Base-by-base conservation (phyloP, 2,888 invertebrate species). In the Heliconius erato region DNA sequence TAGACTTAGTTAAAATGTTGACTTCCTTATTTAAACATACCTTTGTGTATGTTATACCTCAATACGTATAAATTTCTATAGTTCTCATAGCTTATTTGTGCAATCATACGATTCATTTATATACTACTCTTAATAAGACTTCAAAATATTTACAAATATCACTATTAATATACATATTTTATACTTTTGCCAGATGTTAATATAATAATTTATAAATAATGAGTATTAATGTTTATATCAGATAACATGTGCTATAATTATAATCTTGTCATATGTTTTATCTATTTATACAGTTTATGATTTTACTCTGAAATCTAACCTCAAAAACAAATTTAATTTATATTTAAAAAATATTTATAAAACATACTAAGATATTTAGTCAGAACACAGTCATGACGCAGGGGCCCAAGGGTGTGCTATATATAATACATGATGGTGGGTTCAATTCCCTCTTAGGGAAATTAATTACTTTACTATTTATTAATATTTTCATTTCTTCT, bases 1-100 rank as follows among this genome's bases (percentile, higher is more conserved):
- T 28, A 77, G 54, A 71, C 26, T 72, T 26, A 54, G 14, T 65
- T 26, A 78, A 78, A 77, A 40, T 74, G 63, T 80, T 65, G 14
- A 67, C 72, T 74, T 77, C 49, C 72, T 71, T 80, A 68, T 83
- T 68, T 84, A 74, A 83, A 44, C 59, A 84, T 78, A 81, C 83
- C 84, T 85, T 86, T 85, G 85, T 85, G 83, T 84, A 83, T 83
- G 74, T 81, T 81, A 79, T 82, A 84, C 82, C 72, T 74, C 82
- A 81, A 71, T 84, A 83, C 83, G 79, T 80, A 84, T 82, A 83
- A 32, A 32, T 79, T 35, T 83, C 72, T 79, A 83, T 85, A 81
- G 81, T 68, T 81, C 76, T 78, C 79, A 82, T 81, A 77, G 65
- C 28, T 59, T 79, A 79, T 82, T 59, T 68, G 79, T 74, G 54